Evolutionary conservation across 64 coral and sea anemone species (phyloP), one percentile per base, ranked within the genome.

Genomic region (Stichodactyla mertensii): DNA sequence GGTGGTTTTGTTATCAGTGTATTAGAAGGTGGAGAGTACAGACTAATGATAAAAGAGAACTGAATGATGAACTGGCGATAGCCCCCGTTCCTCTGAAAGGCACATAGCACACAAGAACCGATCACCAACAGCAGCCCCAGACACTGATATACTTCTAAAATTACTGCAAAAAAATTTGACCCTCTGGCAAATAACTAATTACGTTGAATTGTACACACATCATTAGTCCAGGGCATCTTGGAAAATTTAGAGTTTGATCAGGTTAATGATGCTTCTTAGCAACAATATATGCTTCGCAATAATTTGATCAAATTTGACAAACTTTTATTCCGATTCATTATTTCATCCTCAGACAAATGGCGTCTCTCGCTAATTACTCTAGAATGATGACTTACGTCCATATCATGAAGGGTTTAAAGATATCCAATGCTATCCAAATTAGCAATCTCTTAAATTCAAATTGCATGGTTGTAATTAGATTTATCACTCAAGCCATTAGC

Each of bases 381-480:
- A 85, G 86, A 92, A 92, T 92, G 94, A 89, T 71, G 89, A 91
- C 79, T 92, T 85, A 96, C 85, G 86, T 90, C 85, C 88, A 87
- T 96, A 93, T 92, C 86, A 90, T 77, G 54, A 81, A 71, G 88
- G 86, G 84, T 85, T 87, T 77, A 84, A 82, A 96, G 91, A 96
- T 96, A 92, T 96, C 83, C 91, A 88, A 89, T 92, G 87, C 82
- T 86, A 96, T 89, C 91, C 85, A 74, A 96, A 93, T 92, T 92
- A 96, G 91, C 89, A 88, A 96, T 96, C 94, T 96, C 84, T 88
- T 51, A 93, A 79, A 90, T 89, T 92, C 89, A 71, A 83, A 52
- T 54, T 87, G 91, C 85, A 87, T 86, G 88, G 91, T 88, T 83
- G 88, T 84, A 92, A 89, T 92, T 87, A 85, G 55, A 85, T 93